Conservation (phyloP, 2,797 vertebrate genomes). For the Gymnodraco acuticeps region DNA sequence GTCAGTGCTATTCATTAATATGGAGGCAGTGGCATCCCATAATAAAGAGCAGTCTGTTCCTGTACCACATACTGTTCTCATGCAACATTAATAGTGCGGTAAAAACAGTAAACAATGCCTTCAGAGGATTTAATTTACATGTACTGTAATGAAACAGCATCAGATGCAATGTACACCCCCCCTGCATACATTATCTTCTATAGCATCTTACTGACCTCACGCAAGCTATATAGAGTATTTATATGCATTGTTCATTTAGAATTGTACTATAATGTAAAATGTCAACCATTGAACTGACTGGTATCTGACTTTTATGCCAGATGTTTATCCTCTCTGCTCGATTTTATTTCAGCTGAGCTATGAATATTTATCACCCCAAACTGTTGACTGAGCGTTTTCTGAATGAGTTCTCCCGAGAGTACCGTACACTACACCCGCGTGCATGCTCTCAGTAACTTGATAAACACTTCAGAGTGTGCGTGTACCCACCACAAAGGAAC, state of each 20-base stretch:
- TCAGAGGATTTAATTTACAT: constrained; percentile 19
- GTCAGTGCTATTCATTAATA: not conserved
- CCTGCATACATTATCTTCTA: constrained; percentile 1
- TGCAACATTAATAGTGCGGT: not conserved
- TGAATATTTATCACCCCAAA: constrained; percentile 70
- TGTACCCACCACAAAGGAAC: constrained; percentile 49
- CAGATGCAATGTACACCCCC: not conserved
- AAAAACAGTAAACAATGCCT: not conserved
- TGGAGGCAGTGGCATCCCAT: not conserved
- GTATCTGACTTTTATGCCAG: constrained; percentile 41
- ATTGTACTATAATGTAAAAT: not conserved
- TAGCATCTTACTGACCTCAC: constrained; percentile 21
- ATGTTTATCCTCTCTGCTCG: constrained; percentile 52
- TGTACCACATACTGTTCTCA: not conserved
- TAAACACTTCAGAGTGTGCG: constrained; percentile 62
- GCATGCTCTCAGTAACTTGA: constrained; percentile 58
- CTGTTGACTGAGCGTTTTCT: constrained; percentile 71
- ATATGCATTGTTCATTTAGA: not conserved
- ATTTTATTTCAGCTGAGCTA: constrained; percentile 52
- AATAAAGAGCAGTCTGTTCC: not conserved
- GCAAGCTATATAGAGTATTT: not conserved
- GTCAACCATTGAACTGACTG: constrained; percentile 14
- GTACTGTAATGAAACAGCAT: constrained; percentile 3
- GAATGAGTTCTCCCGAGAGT: constrained; percentile 59
- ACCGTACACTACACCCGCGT: constrained; percentile 19